Evolutionary conservation across 2,888 invertebrate genomes (phyloP), one percentile per base, ranked within the genome.

Genomic region (Siphlonurus alternatus): DNA sequence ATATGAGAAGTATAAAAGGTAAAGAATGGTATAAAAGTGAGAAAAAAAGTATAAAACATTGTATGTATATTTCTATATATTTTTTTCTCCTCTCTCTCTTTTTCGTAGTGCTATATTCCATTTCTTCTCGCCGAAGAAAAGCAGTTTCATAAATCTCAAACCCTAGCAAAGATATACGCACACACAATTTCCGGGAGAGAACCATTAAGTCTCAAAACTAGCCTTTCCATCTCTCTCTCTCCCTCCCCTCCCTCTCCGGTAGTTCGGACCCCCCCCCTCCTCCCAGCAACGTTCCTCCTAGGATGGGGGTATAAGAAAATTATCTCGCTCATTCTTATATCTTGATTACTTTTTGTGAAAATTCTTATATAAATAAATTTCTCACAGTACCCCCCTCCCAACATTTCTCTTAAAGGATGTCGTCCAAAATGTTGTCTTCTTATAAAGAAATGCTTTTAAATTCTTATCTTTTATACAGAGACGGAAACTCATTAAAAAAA

Each of bases 241-340:
- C 22, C 7, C 56, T 56, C 56, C 7, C 56, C 7, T 20, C n/a
- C 38, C 15, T 15, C 15, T 15, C 15, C 56, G 5, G 7, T 22
- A 5, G 5, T 15, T 38, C 38, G 5, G 38, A 38, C 56, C n/a
- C 19, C 56, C 56, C 5, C 56, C 7, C 7, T 22, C 56, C 56
- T n/a, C 7, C 7, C 7, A 10, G 5, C 7, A 10, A 10, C 20
- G 5, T 56, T 22, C 5, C 56, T 22, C 56, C 20, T 15, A 56
- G 7, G 56, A 56, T 56, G 56, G 15, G 5, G 7, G 22, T 20
- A 56, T n/a, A 56, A 56, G 56, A 56, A 56, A 56, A 56, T 56
- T 56, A 56, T 56, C 56, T 56, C 56, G n/a, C 56, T 56, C 56
- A 56, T 56, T 56, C 56, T 56, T 56, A 56, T 56, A 56, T 56